phyloP scores from a whole-genome alignment of 2,797 vertebrate genomes.

The Lateolabrax maculatus region DNA sequence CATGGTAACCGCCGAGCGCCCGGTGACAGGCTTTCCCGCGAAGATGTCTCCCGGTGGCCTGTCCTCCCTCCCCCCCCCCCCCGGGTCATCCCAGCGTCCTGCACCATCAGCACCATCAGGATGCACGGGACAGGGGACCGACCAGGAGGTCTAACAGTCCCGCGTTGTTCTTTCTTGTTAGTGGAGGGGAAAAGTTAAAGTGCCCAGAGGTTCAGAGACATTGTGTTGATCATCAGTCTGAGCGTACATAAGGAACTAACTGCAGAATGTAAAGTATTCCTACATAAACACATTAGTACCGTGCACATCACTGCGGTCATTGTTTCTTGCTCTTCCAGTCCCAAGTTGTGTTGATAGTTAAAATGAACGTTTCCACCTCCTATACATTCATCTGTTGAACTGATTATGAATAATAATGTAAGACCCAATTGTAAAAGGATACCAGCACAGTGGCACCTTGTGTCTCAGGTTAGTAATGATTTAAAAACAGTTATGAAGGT shows the following conservation, averaged over 20 bases:
- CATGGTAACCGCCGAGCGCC: slow-evolving; percentile 27
- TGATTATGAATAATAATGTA: neutral
- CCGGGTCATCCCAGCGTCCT: neutral
- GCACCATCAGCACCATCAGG: slow-evolving; percentile 24
- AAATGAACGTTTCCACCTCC: neutral
- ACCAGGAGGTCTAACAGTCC: neutral
- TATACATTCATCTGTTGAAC: neutral
- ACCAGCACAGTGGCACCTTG: neutral
- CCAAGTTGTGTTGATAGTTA: neutral
- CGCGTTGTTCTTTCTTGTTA: neutral
- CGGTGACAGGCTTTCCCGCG: slow-evolving; percentile 64
- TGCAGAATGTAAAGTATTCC: neutral
- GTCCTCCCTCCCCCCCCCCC: neutral
- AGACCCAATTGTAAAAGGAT: neutral
- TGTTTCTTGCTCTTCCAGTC: neutral
- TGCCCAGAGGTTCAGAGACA: neutral
- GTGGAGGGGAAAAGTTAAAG: no score
- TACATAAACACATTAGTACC: neutral
- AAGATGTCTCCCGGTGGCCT: slow-evolving; percentile 15
- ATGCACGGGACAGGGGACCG: neutral
- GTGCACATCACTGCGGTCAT: neutral
- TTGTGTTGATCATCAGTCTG: neutral
- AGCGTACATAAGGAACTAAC: neutral
- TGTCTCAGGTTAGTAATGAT: neutral
- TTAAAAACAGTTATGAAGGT: neutral